Evolutionary conservation across 1,140 invertebrate genomes (phyloP).

Genomic region (Sitophilus oryzae): DNA sequence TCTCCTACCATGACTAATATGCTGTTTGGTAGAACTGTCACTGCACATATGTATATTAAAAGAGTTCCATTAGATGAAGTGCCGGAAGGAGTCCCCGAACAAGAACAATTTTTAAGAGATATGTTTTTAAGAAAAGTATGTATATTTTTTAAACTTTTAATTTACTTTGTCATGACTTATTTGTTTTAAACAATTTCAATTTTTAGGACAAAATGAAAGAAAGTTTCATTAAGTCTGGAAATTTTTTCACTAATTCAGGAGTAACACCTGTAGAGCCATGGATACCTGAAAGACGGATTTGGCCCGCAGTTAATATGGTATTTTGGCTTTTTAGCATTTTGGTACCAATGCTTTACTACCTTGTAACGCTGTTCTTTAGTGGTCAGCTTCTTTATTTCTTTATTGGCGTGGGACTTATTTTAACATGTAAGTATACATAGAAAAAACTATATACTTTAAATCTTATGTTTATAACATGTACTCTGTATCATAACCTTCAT

Average conservation of each 20-base stretch:
- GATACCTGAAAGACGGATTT: slow-evolving; percentile 51
- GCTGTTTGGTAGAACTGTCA: slow-evolving; percentile 68
- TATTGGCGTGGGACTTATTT: slow-evolving; percentile 59
- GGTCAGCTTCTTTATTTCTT: slow-evolving; percentile 67
- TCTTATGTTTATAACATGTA: too few species aligned
- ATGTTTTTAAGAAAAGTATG: slow-evolving; percentile 72
- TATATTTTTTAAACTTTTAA: slow-evolving; percentile 5
- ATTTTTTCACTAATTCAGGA: slow-evolving; percentile 72
- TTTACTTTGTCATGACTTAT: not conserved
- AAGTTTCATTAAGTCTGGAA: slow-evolving; percentile 74
- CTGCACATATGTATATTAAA: slow-evolving; percentile 72
- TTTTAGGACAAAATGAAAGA: slow-evolving; percentile 70
- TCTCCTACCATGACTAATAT: slow-evolving; percentile 77
- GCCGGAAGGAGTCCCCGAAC: slow-evolving; percentile 71
- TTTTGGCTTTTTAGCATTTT: slow-evolving; percentile 66
- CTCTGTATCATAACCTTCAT: too few species aligned
- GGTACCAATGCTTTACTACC: slow-evolving; percentile 64
- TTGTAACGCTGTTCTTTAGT: slow-evolving; percentile 61
- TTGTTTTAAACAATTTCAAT: too few species aligned
- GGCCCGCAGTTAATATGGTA: slow-evolving; percentile 64
- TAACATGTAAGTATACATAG: slow-evolving; percentile 64
- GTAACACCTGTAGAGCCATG: slow-evolving; percentile 56
- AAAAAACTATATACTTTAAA: too few species aligned
- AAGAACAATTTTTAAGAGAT: slow-evolving; percentile 75
- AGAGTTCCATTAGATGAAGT: slow-evolving; percentile 76